Conservation (phyloP, 2,888 invertebrate genomes). For the Zaprionus bogoriensis region DNA sequence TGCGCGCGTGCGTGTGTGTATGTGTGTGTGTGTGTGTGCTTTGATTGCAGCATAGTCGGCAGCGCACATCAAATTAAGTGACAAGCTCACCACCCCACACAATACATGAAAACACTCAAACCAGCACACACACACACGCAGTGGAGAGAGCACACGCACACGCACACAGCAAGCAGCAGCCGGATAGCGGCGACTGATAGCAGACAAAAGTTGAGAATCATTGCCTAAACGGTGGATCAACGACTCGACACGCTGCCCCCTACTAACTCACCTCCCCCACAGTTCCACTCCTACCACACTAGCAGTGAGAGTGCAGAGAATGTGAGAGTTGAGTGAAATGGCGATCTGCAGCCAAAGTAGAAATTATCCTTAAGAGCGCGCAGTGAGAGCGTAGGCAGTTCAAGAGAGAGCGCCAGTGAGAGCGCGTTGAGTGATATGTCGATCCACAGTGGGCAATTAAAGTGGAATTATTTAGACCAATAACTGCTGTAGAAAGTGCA, state of each 20-base stretch:
- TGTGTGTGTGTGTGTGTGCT: constrained; percentile 19
- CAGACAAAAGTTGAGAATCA: constrained; percentile 39
- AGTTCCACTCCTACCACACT: not conserved
- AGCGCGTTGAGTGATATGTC: no score
- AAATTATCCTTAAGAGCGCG: not conserved
- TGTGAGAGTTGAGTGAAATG: not conserved
- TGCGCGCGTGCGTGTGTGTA: no score
- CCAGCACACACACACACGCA: not conserved
- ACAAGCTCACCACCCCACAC: constrained; percentile 18
- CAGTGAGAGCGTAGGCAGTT: not conserved
- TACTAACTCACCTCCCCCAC: not conserved
- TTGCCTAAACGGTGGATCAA: constrained; percentile 47
- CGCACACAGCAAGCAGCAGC: constrained; percentile 35
- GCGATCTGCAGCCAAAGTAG: not conserved
- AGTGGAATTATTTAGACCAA: no score
- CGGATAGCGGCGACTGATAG: constrained; percentile 65
- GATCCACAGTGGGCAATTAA: no score
- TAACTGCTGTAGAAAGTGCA: no score
- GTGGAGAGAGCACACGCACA: not conserved
- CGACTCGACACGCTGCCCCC: constrained; percentile 4
- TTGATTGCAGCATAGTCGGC: constrained; percentile 57
- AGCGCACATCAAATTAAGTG: constrained; percentile 58
- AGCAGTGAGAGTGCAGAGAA: not conserved
- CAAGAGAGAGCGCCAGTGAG: not conserved
- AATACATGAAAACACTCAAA: no score